These are phyloP conservation scores for Amaurobius ferox DNA, from an alignment of 2,888 invertebrate genomes.

Conservation along the genomic window DNA sequence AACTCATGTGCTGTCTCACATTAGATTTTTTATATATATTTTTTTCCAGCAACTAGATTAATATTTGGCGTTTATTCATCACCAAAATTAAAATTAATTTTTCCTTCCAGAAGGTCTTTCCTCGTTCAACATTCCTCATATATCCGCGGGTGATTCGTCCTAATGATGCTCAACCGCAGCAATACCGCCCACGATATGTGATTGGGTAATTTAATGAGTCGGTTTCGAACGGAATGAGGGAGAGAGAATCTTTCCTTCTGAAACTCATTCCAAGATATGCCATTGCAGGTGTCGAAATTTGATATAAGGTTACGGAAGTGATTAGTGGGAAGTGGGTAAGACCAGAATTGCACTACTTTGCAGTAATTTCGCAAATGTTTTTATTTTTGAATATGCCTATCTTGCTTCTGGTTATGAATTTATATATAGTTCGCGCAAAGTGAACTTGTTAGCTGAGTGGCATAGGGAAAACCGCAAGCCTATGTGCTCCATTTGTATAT, in stretches of 20 bases:
- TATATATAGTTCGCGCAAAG: too few species aligned
- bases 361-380: neutral
- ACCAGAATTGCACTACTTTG: neutral
- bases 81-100: neutral
- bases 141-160: neutral
- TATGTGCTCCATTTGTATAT: too few species aligned
- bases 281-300: neutral
- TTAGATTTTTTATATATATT: too few species aligned
- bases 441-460: too few species aligned
- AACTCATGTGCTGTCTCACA: too few species aligned
- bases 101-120: neutral
- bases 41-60: too few species aligned
- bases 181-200: neutral
- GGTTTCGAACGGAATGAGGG: neutral
- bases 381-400: neutral
- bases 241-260: neutral
- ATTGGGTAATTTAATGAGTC: neutral
- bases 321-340: neutral
- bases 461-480: too few species aligned
- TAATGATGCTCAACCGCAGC: neutral
- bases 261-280: neutral
- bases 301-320: neutral
- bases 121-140: neutral
- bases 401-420: too few species aligned
- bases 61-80: neutral